phyloP scores from a whole-genome alignment of 2,797 vertebrate species.

The Pantherophis alleghaniensis region DNA sequence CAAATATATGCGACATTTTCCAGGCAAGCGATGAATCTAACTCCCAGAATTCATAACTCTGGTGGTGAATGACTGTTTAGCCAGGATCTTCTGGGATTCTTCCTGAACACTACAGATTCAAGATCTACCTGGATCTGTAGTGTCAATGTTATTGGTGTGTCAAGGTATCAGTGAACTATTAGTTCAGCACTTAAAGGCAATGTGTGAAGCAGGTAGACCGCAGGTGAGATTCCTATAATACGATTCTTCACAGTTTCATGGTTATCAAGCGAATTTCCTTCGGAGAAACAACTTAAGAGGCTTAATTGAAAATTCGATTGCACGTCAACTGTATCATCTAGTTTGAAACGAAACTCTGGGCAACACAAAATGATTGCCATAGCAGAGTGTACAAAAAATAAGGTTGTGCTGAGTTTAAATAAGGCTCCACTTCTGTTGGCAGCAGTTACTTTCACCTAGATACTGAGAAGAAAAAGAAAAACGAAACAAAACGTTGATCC shows the following conservation, averaged over 20 bases:
- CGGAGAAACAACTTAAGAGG: slow-evolving; percentile 30
- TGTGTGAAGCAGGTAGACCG: slow-evolving; percentile 42
- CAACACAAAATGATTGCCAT: slow-evolving; percentile 43
- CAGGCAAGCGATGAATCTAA: neutral
- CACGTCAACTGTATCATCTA: slow-evolving; percentile 31
- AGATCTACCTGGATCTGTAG: neutral
- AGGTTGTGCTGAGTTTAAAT: slow-evolving; percentile 25
- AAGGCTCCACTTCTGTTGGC: slow-evolving; percentile 12
- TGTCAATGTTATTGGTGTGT: neutral
- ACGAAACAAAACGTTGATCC: slow-evolving; percentile 5
- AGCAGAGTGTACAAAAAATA: neutral
- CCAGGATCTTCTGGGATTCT: neutral
- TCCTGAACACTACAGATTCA: too few relatives aligned
- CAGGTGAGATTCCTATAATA: slow-evolving; percentile 41
- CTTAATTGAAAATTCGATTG: slow-evolving; percentile 39
- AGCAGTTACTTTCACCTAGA: slow-evolving; percentile 39
- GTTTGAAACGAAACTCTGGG: slow-evolving; percentile 62
- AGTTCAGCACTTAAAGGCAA: slow-evolving; percentile 30
- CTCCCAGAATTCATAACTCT: neutral
- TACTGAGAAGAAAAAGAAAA: slow-evolving; percentile 2
- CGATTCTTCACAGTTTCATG: slow-evolving; percentile 61
- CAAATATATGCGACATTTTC: neutral
- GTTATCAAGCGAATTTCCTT: slow-evolving; percentile 45
- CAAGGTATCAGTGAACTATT: slow-evolving; percentile 30
- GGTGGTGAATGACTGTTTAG: neutral